Evolutionary conservation across 2,113 vertebrate genomes (phyloP).

Genomic region (Zosterops lateralis): DNA sequence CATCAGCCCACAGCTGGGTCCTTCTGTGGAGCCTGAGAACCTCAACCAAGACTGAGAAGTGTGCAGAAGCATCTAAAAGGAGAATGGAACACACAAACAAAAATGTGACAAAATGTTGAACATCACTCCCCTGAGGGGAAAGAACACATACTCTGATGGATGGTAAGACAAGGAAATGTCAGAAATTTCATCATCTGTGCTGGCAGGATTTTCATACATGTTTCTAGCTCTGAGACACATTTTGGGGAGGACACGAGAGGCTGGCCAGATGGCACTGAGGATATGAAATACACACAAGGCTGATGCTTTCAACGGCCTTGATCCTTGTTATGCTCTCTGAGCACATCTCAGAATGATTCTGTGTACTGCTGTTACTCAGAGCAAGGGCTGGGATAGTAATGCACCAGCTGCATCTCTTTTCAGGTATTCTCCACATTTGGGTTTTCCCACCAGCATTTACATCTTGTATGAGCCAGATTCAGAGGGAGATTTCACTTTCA

Average conservation of each 20-base stretch:
- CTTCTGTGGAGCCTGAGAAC: background rate
- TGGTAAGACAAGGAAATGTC: background rate
- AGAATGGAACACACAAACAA: background rate
- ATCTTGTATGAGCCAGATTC: background rate
- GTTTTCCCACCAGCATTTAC: background rate
- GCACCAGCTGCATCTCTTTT: background rate
- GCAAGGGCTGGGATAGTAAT: background rate
- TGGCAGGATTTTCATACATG: background rate
- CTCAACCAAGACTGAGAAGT: background rate
- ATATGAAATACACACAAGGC: background rate
- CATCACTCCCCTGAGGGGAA: background rate
- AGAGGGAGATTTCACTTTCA: constrained; percentile 6
- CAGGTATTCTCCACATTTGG: background rate
- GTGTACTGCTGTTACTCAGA: background rate
- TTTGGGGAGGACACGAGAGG: background rate
- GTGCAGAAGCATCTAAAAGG: background rate
- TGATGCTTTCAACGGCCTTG: background rate
- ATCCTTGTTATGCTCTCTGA: background rate
- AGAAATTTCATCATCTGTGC: background rate
- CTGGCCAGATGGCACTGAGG: background rate
- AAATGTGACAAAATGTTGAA: background rate
- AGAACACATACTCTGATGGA: background rate
- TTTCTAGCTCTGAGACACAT: background rate
- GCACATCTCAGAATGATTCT: background rate
- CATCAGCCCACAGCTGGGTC: rapidly evolving